Evolutionary conservation across 2,797 vertebrate species (phyloP), one percentile per base, ranked within the genome.

Genomic region (Oreochromis mossambicus): DNA sequence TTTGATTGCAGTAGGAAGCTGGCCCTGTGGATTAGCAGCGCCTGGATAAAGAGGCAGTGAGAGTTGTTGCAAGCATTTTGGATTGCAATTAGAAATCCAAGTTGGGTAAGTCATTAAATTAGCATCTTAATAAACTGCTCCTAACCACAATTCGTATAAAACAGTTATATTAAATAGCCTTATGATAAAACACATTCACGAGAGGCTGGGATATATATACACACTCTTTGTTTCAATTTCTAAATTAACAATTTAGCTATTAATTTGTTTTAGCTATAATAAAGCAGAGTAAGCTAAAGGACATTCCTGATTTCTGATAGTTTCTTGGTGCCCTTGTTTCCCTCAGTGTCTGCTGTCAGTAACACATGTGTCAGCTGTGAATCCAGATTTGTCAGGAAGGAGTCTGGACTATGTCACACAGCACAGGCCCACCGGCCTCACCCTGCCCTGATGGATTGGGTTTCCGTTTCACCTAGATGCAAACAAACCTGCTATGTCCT

Each of bases 1-100:
- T 95, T 89, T 95, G 93, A 96, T 94, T 94, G 95, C 90, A 91
- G 89, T 78, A 94, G 95, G 95, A 96, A 95, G 89, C 90, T 34
- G 81, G 48, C 73, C 87, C 77, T 89, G 91, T 90, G 92, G 91
- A 95, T 95, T 94, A 95, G 92, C 88, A 84, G 85, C 80, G 43
- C 80, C 85, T 86, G 90, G 84, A 89, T 86, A 84, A 79, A 92
- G 86, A 63, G 32, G 32, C 58, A 90, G 54, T 86, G 83, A 81
- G 75, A 78, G 83, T 56, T 21, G 46, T 88, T 81, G 73, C 43
- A 19, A 89, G 89, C 78, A 91, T 92, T 88, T 81, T 85, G 92
- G 92, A 88, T 81, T 80, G 84, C 21, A 19, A 91, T 94, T 93
- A 87, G 79, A 54, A 83, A 26, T 50, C 52, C 52, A 38, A 78